A percentile compares a stretch with the other conserved stretches of the same genome.
Evolutionary conservation across 2,113 vertebrate genomes (phyloP).

Genomic region (Herpailurus yagouaroundi): DNA sequence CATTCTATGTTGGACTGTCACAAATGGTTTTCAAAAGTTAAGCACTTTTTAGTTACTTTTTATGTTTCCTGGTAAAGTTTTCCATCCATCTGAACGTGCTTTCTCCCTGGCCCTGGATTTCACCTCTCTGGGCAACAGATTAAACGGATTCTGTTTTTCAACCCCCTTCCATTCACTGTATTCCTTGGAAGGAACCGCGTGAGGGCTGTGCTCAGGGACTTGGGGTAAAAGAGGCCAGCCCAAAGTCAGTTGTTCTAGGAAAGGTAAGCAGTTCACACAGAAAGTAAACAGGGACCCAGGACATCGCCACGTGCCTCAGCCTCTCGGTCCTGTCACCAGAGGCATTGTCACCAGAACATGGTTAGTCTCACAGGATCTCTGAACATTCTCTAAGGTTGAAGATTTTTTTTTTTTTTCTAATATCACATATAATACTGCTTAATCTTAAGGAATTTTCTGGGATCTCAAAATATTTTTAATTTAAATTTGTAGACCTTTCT

Average conservation of each 20-base stretch:
- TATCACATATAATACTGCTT: background rate
- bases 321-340: background rate
- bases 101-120: background rate
- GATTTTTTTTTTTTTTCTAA: background rate
- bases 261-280: fast-evolving
- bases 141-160: background rate
- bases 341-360: background rate
- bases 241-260: background rate
- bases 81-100: background rate
- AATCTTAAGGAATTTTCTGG: background rate
- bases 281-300: background rate
- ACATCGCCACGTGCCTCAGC: fast-evolving
- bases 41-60: background rate
- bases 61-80: background rate
- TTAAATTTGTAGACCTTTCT: background rate
- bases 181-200: background rate
- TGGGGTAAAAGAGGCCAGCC: background rate
- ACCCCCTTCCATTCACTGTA: background rate
- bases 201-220: background rate
- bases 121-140: background rate
- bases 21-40: background rate
- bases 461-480: background rate
- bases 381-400: background rate
- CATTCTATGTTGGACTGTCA: background rate
- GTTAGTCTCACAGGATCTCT: background rate